Base-by-base conservation (phyloP, 2,113 vertebrate species). In the Brachypteracias leptosomus region DNA sequence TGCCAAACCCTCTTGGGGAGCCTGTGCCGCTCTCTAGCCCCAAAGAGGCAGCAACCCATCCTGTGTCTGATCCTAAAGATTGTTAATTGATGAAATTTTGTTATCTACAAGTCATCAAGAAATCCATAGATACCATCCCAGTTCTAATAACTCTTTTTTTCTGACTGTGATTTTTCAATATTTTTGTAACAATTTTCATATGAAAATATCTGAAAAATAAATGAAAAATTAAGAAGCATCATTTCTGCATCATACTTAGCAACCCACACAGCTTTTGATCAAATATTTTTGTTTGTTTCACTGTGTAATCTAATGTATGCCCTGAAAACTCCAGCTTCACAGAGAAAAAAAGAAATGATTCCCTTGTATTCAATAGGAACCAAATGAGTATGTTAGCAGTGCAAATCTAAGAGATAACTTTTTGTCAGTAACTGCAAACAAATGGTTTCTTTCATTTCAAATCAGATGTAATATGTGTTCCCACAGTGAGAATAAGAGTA, bases 401-500 rank as follows among this genome's bases (percentile, higher is more conserved):
- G 38, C 44, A 88, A 92, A 61, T 70, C 6, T 63, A 80, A 42
- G 77, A 66, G 87, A 90, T 90, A 87, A 85, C 22, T 87, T 80
- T 92, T 80, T 68, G 4, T 66, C 91, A 91, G 42, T 66, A 74
- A 61, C 9, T 31, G 81, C 46, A 85, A 96, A 91, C 63, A 95
- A 95, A 63, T 63, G n/a, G 33, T 78, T 93, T 91, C 88, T 85
- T 88, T 93, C 86, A 95, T 93, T 96, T 89, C 38, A 92, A 95
- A 59, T 85, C 40, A 85, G 81, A 91, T 94, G 73, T 82, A 87
- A 96, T 94, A 85, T 83, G 16, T 20, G 88, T 96, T 96, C 79
- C 80, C 95, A 86, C 52, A 65, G 51, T 74, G 70, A 96, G 66
- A 91, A 94, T 88, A 54, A 81, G 67, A 25, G 40, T 81, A 94